phyloP scores from a whole-genome alignment of 1,140 invertebrate species.

The Laupala kohalensis region DNA sequence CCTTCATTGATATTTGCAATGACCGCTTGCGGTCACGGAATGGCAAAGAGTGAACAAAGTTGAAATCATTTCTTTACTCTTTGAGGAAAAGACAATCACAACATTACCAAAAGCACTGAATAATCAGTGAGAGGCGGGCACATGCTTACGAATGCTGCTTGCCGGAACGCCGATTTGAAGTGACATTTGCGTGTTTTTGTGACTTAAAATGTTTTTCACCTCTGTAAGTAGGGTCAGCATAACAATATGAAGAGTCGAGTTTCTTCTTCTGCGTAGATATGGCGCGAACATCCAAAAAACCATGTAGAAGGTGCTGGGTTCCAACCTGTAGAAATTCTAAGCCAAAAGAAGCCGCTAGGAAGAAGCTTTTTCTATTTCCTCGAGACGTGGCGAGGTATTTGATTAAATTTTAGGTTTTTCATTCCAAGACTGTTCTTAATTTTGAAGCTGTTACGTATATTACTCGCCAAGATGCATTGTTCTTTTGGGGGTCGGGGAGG shows the following conservation, averaged over 20 bases:
- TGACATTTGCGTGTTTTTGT: background rate
- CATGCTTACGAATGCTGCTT: background rate
- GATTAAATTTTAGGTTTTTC: too few species aligned
- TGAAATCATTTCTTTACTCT: too few species aligned
- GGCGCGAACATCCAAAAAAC: background rate
- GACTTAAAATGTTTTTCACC: background rate
- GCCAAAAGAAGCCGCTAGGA: background rate
- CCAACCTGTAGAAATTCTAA: background rate
- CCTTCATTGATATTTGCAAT: too few species aligned
- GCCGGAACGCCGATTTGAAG: background rate
- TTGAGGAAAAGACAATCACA: background rate
- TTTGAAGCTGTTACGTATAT: too few species aligned
- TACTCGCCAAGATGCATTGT: too few species aligned
- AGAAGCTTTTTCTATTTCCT: background rate
- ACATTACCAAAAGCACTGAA: background rate
- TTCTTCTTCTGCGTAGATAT: background rate
- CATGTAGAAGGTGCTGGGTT: background rate
- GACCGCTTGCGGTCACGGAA: too few species aligned
- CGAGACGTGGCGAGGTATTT: background rate
- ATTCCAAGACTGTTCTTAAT: too few species aligned
- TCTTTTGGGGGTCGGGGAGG: too few species aligned
- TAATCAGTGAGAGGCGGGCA: background rate
- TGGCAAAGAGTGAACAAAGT: too few species aligned
- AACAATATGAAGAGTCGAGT: background rate
- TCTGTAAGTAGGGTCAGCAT: background rate